Evolutionary conservation across 2,113 vertebrate species (phyloP), one percentile per base, ranked within the genome.

Genomic region (Bothrops jararaca): DNA sequence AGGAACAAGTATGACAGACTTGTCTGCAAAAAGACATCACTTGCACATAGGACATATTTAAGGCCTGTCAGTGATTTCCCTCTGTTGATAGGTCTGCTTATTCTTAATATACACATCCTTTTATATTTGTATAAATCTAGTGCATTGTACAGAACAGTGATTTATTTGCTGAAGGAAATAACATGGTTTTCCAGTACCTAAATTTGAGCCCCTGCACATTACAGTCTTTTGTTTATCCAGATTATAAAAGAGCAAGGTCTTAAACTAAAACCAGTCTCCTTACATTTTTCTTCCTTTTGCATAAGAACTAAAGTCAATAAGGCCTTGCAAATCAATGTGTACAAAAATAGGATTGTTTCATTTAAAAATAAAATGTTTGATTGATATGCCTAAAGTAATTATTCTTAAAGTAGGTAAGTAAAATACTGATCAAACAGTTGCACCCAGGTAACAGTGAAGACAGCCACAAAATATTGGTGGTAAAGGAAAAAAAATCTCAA

Each of bases 141-240:
- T 80, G 45, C 4, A 48, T 1, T 1, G 88, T 89, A 88, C 92
- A 93, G 94, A 90, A 80, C 91, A n/a, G 86, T 92, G 92, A 96
- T 96, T 95, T 95, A 94, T 91, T 92, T 96, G 74, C 86, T 95
- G 92, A 95, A 93, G 56, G 89, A 58, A 96, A 95, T 88, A 86
- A 94, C 94, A 89, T 18, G n/a, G n/a, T 92, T 89, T 95, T 92
- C 9, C 23, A 56, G 80, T 87, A 91, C 87, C 90, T 95, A 85
- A 90, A 92, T 93, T 60, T 60, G 85, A 90, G 80, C 85, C 93
- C 58, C 60, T 74, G 80, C 80, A 1, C 64, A 42, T 3, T 20
- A 64, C 86, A 90, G 86, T 91, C 92, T 92, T 95, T 90, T 90
- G 57, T 90, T 95, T 89, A 80, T 8, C 91, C 89, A 85, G 93